Evolutionary conservation across 2,113 vertebrate genomes (phyloP).

Genomic region (Aspiorhynchus laticeps): DNA sequence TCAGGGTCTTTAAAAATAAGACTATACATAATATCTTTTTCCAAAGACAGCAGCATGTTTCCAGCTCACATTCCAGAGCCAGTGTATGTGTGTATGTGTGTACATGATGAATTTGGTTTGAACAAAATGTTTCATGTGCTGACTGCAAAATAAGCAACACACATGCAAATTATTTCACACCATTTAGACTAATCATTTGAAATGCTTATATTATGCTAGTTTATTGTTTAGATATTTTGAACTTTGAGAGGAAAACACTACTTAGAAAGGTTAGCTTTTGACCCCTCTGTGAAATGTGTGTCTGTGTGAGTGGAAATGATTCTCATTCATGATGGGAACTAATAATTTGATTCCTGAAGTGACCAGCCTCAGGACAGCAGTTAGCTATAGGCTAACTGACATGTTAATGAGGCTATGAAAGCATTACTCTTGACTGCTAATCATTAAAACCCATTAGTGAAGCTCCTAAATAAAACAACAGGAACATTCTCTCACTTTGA

Average conservation of each 20-base stretch:
- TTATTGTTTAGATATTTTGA: neutral
- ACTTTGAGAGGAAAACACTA: neutral
- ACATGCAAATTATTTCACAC: neutral
- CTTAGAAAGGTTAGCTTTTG: neutral
- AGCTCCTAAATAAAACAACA: conserved; percentile 57
- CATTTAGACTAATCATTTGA: neutral
- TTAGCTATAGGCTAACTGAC: conserved; percentile 56
- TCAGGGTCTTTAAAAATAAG: neutral
- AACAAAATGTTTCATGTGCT: neutral
- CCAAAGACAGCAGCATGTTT: neutral
- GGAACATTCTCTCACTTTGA: conserved; percentile 42
- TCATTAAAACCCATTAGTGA: conserved; percentile 57
- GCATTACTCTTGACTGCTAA: conserved; percentile 52
- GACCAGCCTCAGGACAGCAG: conserved; percentile 52
- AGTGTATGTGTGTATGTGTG: neutral
- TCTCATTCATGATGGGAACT: conserved; percentile 7
- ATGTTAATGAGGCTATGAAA: conserved; percentile 54
- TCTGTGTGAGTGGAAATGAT: conserved; percentile 41
- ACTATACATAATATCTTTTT: neutral
- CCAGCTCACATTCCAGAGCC: neutral
- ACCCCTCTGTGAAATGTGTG: neutral
- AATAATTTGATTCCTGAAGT: conserved; percentile 47
- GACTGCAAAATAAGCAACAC: neutral
- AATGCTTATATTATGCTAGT: neutral
- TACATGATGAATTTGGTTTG: too few relatives aligned